Percentiles rank a stretch among this genome's conserved stretches.
Evolutionary conservation across 2,888 invertebrate genomes (phyloP).

Genomic region (Epirrita christyi): DNA sequence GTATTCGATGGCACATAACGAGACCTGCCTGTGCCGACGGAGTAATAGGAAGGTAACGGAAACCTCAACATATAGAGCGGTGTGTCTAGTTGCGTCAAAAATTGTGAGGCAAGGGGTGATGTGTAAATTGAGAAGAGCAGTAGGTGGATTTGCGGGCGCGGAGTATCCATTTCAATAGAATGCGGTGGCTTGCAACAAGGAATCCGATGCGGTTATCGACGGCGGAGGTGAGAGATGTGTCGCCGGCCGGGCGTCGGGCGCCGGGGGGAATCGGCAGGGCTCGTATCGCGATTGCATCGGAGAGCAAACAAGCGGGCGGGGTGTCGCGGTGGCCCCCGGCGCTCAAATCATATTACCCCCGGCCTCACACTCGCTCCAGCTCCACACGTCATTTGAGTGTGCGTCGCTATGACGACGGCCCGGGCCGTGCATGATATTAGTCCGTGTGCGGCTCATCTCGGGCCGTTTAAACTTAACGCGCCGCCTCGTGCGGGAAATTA

Average conservation of each 20-base stretch:
- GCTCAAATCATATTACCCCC: conserved; percentile 85
- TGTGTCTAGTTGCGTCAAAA: conserved; percentile 55
- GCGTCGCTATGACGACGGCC: conserved; percentile 88
- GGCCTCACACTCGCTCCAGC: conserved; percentile 69
- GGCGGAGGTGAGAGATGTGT: conserved; percentile 80
- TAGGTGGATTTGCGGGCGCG: conserved; percentile 67
- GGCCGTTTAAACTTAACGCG: conserved; percentile 81
- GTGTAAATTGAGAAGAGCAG: conserved; percentile 66
- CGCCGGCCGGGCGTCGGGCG: conserved; percentile 53
- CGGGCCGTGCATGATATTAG: conserved; percentile 86
- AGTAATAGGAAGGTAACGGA: conserved; percentile 46
- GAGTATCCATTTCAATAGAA: conserved; percentile 80
- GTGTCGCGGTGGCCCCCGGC: conserved; percentile 70
- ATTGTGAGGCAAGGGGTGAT: conserved; percentile 60
- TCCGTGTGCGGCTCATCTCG: conserved; percentile 82
- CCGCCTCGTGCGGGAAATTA: conserved; percentile 78
- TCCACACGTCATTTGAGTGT: conserved; percentile 88
- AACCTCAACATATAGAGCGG: conserved; percentile 45
- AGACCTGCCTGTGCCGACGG: conserved; percentile 29
- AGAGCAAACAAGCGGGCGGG: conserved; percentile 84
- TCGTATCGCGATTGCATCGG: conserved; percentile 84
- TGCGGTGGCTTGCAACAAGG: conserved; percentile 81
- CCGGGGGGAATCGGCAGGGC: conserved; percentile 53
- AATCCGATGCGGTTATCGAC: conserved; percentile 83
- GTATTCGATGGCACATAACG: conserved; percentile 28